Percentiles rank a stretch among this genome's conserved stretches.
phyloP scores from a whole-genome alignment of 2,113 vertebrate species.

The Tragelaphus strepsiceros region DNA sequence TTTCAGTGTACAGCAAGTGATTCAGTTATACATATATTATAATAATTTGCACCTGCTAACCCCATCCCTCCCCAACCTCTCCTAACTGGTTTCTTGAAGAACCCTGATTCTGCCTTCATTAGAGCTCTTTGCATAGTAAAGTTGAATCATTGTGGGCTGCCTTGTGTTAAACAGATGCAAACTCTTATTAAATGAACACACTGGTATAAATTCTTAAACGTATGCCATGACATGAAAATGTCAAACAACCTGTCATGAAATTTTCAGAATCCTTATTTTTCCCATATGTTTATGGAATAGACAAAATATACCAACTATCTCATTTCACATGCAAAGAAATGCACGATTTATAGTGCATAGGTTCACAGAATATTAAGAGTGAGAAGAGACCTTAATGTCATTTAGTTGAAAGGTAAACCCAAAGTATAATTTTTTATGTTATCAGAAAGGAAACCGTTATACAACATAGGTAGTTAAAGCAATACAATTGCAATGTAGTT shows the following conservation, averaged over 20 bases:
- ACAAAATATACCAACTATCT: background rate
- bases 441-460: background rate
- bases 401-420: background rate
- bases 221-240: background rate
- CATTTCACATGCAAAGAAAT: background rate
- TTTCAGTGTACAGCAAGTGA: background rate
- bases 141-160: background rate
- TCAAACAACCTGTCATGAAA: background rate
- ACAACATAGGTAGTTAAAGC: background rate
- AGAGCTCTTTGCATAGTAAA: background rate
- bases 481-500: background rate
- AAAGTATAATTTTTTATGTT: background rate
- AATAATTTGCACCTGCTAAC: background rate
- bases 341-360: background rate
- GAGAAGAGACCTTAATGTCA: background rate
- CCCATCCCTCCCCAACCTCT: background rate
- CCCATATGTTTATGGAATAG: background rate
- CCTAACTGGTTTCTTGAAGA: background rate
- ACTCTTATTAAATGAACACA: slow-evolving; percentile 1
- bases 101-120: background rate
- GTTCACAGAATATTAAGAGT: slow-evolving; percentile 5
- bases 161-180: background rate
- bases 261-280: background rate
- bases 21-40: background rate
- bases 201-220: background rate